phyloP scores from a whole-genome alignment of 2,113 vertebrate species.

The Sebastes fasciatus region DNA sequence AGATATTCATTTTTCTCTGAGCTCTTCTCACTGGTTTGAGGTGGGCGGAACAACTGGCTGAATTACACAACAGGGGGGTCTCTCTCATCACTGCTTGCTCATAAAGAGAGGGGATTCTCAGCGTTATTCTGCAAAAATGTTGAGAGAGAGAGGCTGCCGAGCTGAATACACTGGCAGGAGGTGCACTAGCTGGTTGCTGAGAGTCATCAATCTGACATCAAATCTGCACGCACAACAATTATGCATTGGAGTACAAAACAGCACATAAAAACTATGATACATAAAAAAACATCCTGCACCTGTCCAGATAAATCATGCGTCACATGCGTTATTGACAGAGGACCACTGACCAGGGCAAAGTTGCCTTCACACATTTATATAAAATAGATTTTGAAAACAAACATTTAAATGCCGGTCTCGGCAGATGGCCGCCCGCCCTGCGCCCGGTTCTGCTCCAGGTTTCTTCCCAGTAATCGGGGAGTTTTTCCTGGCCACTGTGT shows the following conservation, averaged over 20 bases:
- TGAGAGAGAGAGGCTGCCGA: background rate
- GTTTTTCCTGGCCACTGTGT: too few species aligned
- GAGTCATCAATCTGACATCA: background rate
- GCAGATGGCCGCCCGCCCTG: too few species aligned
- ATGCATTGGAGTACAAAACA: background rate
- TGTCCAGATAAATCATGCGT: background rate
- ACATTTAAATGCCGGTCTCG: too few species aligned
- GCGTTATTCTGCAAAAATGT: background rate
- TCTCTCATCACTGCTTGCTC: background rate
- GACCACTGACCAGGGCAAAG: too few species aligned
- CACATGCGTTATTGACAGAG: too few species aligned
- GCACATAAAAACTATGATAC: background rate
- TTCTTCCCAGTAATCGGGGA: too few species aligned
- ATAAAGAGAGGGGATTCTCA: background rate
- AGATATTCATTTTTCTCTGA: background rate
- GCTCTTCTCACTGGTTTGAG: background rate
- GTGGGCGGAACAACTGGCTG: background rate
- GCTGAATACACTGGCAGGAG: background rate
- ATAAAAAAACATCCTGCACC: background rate
- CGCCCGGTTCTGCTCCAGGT: too few species aligned
- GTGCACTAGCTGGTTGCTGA: too few species aligned
- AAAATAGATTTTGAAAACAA: too few species aligned
- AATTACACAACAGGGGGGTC: background rate
- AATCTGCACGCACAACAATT: background rate
- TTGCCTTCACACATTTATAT: too few species aligned